A percentile compares a stretch with the other conserved stretches of the same genome.
phyloP scores from a whole-genome alignment of 2,113 vertebrate species.

The Podarcis muralis region DNA sequence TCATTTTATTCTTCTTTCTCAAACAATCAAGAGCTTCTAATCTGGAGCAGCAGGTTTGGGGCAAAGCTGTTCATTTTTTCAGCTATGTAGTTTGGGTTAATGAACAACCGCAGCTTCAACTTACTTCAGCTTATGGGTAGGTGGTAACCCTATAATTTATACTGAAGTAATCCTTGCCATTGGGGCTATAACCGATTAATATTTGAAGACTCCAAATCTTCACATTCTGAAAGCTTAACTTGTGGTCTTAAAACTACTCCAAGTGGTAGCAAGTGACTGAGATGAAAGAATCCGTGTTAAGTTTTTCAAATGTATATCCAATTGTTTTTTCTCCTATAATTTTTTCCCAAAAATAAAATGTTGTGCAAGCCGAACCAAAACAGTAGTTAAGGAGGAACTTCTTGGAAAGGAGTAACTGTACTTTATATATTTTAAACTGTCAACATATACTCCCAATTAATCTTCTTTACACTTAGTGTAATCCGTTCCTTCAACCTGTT shows the following conservation, averaged over 20 bases:
- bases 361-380: background rate
- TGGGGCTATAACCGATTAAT: background rate
- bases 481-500: background rate
- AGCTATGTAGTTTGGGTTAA: background rate
- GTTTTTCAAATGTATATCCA: background rate
- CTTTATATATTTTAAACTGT: background rate
- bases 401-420: background rate
- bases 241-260: background rate
- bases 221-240: background rate
- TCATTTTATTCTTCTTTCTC: constrained; percentile 9
- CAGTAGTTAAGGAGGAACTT: background rate
- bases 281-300: background rate
- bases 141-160: background rate
- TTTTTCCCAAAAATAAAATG: constrained; percentile 1
- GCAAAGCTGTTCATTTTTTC: background rate
- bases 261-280: background rate
- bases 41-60: background rate
- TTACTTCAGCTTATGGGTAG: background rate
- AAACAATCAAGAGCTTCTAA: background rate
- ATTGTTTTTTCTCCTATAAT: background rate
- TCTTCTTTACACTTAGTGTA: background rate
- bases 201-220: background rate
- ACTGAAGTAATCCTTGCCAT: background rate
- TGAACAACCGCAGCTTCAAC: background rate
- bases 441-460: background rate